Base-by-base conservation (phyloP, 2,113 vertebrate genomes). In the Sorex fumeus region DNA sequence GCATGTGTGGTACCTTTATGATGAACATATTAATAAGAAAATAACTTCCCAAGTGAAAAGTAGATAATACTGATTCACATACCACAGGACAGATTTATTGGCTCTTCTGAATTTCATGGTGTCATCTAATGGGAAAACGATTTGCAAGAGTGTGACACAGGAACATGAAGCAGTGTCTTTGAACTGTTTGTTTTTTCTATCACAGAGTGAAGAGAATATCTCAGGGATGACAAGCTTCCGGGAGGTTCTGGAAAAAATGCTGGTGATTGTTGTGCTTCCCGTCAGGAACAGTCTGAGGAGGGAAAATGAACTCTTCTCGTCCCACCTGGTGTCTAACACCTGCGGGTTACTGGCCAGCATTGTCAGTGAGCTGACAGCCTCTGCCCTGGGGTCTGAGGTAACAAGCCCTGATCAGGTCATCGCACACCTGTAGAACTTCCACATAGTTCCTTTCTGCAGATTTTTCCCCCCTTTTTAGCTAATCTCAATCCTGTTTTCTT, bases 221-320 rank as follows among this genome's bases (percentile, higher is more conserved):
- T 99, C 99, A 87, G 99, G 99, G 23, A 99, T 99, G 98, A 99
- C 99, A 23, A 99, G 99, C 94, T 99, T 99, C 94, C 98, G 99
- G 6, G 99, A 99, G 96, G 99, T 99, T 28, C 96, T 99, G 83
- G 99, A 99, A 96, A 99, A 99, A 96, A 99, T 99, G 99, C 96
- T 99, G 92, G 99, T 99, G 87, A 99, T 99, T 88, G 99, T 99
- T 89, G 99, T 99, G 85, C 98, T 99, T 23, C 99, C 99, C 0
- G 99, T 99, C 74, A 98, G 99, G 80, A 99, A 99, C 92, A 99
- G 98, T 92, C 98, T 99, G 74, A 98, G 99, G 96, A 98, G 99
- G 96, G 99, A 99, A 96, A 98, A 99, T 7, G 99, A 99, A 93
- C 98, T 99, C 57, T 99, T 99, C 95, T 99, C 99, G 62, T 99